Evolutionary conservation across 2,113 vertebrate genomes (phyloP).

Genomic region (Chamaetylas fuelleborni): DNA sequence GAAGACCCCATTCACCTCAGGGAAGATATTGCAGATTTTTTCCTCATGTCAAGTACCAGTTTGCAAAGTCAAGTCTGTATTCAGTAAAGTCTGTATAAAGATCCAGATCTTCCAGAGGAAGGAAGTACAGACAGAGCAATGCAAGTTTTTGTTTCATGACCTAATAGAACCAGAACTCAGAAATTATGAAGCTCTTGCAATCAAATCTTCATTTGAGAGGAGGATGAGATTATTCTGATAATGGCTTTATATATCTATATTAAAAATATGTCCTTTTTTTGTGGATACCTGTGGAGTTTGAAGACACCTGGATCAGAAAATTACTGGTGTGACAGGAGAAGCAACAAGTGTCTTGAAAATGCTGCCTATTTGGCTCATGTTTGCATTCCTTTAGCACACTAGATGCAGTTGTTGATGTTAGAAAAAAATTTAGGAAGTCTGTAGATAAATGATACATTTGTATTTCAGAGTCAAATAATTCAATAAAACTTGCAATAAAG

Average conservation of each 20-base stretch:
- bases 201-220: neutral
- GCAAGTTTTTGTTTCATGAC: neutral
- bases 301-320: neutral
- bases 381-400: neutral
- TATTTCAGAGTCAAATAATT: neutral
- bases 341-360: neutral
- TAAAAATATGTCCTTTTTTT: rapidly evolving
- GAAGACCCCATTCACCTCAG: neutral
- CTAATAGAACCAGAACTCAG: neutral
- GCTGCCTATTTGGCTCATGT: neutral
- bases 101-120: neutral
- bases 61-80: neutral
- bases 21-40: neutral
- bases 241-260: neutral
- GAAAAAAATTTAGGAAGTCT: neutral
- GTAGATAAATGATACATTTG: neutral
- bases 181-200: neutral
- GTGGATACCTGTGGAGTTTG: neutral
- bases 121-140: neutral
- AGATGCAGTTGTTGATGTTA: neutral
- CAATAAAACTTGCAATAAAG: neutral
- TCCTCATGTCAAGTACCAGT: neutral
- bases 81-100: neutral
- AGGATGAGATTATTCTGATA: neutral
- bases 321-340: neutral